Evolutionary conservation across 2,113 vertebrate genomes (phyloP), one percentile per base, ranked within the genome.

Genomic region (Mus spicilegus): DNA sequence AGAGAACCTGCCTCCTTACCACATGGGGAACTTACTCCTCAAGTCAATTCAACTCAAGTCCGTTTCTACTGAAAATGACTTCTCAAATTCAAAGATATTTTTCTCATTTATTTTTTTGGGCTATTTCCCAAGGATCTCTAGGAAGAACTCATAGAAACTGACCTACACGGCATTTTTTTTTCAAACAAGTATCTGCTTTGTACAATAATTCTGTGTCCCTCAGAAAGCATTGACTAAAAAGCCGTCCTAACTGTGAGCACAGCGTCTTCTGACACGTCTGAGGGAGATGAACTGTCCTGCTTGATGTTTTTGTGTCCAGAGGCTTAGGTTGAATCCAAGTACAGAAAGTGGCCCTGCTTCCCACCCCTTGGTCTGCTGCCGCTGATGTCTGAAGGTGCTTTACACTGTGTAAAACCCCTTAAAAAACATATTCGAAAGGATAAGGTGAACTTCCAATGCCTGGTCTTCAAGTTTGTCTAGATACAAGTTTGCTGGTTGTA

Each of bases 131-230:
- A 33, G 17, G 9, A 33, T 95, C 58, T 86, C 92, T 82, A 95
- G 63, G 63, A 93, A 95, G 96, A 94, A 96, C 58, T 97, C 91
- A 97, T 85, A 96, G 94, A 92, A 97, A 97, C 70, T 92, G 54
- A 89, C 63, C 90, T 93, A 77, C 14, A 92, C 95, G 94, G 51
- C 49, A 89, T 93, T 94, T 95, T 95, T 30, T 67, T 69, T 69
- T 95, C 77, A 95, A 95, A 95, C 85, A 92, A 93, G 87, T 93
- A 93, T 87, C 19, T 89, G 56, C 67, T 96, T 93, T 78, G 54
- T 89, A 22, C 72, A 95, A 92, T 95, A 86, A 93, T 36, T 28
- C 6, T 70, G 12, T 58, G 36, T 86, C 56, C 33, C 70, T 92
- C 86, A 42, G n/a, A 95, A 95, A 42, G 7, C 89, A 87, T 9